Conservation (phyloP, 2,888 invertebrate species). For the Adelognathus sp. region DNA sequence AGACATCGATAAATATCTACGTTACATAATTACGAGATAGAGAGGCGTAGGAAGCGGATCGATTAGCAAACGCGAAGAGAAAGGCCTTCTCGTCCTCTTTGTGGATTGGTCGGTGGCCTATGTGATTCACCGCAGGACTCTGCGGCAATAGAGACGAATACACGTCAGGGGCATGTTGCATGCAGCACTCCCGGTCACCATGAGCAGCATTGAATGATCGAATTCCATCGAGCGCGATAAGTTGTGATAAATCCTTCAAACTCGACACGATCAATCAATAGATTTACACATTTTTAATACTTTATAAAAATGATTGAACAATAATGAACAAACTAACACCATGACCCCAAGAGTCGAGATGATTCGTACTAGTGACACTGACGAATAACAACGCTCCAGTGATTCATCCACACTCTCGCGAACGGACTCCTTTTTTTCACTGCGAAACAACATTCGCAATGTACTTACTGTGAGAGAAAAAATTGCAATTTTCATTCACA, state of each 20-base stretch:
- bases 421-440: conserved; percentile 6
- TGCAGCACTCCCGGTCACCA: conserved; percentile 37
- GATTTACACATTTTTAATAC: conserved; percentile 24
- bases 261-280: conserved; percentile 27
- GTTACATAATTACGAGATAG: conserved; percentile 78
- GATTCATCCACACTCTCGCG: conserved; percentile 28
- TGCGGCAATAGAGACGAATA: conserved; percentile 57
- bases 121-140: conserved; percentile 78
- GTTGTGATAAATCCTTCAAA: conserved; percentile 12
- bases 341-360: neutral
- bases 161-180: conserved; percentile 37
- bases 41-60: conserved; percentile 80
- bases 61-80: conserved; percentile 80
- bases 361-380: conserved; percentile 34
- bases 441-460: conserved; percentile 20
- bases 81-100: conserved; percentile 78
- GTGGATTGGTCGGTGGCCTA: conserved; percentile 77
- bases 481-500: no score
- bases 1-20: conserved; percentile 18
- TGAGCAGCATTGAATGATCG: conserved; percentile 52
- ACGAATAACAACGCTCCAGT: conserved; percentile 28
- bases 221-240: conserved; percentile 41
- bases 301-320: neutral
- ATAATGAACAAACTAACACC: neutral
- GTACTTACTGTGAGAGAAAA: no score